These are phyloP conservation scores for Tetragonula clypearis DNA, from an alignment of 1,140 invertebrate species.

Conservation along the genomic window DNA sequence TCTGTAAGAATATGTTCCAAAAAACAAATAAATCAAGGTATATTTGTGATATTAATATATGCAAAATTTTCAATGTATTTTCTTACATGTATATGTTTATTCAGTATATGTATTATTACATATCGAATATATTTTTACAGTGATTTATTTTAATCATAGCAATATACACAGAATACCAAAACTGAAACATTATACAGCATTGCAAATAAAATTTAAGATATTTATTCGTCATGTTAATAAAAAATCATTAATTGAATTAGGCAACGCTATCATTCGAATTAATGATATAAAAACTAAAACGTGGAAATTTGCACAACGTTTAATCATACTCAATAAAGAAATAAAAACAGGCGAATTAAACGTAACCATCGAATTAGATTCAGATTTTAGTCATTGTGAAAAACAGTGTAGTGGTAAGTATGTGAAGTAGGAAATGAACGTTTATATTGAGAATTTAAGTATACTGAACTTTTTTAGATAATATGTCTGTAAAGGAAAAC, in stretches of 20 bases:
- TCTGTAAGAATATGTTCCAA: conserved; percentile 71
- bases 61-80: not conserved
- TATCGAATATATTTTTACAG: conserved; percentile 57
- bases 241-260: conserved; percentile 72
- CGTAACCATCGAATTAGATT: conserved; percentile 80
- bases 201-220: conserved; percentile 72
- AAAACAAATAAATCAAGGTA: conserved; percentile 72
- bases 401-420: conserved; percentile 80
- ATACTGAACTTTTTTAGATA: conserved; percentile 58
- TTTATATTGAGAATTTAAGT: conserved; percentile 46
- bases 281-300: conserved; percentile 61
- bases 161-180: conserved; percentile 70
- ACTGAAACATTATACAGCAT: conserved; percentile 55
- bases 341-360: conserved; percentile 79
- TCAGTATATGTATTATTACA: not conserved
- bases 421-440: conserved; percentile 35
- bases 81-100: not conserved
- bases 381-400: conserved; percentile 80
- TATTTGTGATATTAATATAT: conserved; percentile 5
- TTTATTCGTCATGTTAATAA: conserved; percentile 74
- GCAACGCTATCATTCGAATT: conserved; percentile 69
- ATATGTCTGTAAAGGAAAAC: conserved; percentile 75
- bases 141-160: conserved; percentile 74
- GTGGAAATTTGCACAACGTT: conserved; percentile 68
- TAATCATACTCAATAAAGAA: conserved; percentile 74